phyloP scores from a whole-genome alignment of 2,888 invertebrate species.

The Lasius fuliginosus region DNA sequence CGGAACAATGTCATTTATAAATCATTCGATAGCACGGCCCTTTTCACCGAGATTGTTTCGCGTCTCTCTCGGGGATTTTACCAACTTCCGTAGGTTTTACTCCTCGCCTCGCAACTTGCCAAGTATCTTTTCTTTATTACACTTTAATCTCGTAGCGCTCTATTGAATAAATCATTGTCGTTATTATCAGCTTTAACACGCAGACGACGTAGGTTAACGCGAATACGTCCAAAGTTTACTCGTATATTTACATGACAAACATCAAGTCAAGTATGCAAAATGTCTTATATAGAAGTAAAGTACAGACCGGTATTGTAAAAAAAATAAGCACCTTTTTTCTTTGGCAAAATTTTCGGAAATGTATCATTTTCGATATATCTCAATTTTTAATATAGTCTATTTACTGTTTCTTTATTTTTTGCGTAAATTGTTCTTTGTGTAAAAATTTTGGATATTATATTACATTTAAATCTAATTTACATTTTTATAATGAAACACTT shows the following conservation, averaged over 20 bases:
- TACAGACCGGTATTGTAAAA: background rate
- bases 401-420: background rate
- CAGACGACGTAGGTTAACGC: slow-evolving; percentile 1
- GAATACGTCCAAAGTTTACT: background rate
- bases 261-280: slow-evolving; percentile 1
- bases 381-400: background rate
- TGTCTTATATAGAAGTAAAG: background rate
- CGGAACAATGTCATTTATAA: slow-evolving; percentile 45
- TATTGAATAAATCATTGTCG: slow-evolving; percentile 32
- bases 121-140: background rate
- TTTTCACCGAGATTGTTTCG: slow-evolving; percentile 24
- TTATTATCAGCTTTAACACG: slow-evolving; percentile 2
- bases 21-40: slow-evolving; percentile 19
- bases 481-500: background rate
- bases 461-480: background rate
- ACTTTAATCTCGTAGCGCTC: background rate
- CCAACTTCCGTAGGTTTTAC: slow-evolving; percentile 16
- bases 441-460: background rate
- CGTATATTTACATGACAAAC: slow-evolving; percentile 5
- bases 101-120: background rate
- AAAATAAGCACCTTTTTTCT: background rate
- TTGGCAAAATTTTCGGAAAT: background rate
- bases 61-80: background rate
- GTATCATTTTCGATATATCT: background rate
- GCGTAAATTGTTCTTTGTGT: background rate